Base-by-base conservation (phyloP, 2,888 invertebrate species). In the Eurois occulta region DNA sequence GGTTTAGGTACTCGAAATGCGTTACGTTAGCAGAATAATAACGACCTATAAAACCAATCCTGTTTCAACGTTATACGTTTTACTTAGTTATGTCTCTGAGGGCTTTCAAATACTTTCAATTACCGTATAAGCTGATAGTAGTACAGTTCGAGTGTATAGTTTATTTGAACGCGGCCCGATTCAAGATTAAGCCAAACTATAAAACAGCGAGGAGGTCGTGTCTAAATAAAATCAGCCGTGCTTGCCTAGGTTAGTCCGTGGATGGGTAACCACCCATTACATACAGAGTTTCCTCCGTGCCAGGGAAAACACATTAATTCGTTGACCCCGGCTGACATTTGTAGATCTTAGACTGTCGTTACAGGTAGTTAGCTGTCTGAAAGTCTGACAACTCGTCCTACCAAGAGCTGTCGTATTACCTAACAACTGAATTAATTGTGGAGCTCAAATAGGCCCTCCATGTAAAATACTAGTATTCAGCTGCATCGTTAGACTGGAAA, bases 1-100 rank as follows among this genome's bases (percentile, higher is more conserved):
- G 83, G 80, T 89, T 87, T 86, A 77, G 84, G 77, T 81, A 81
- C 78, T 87, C 43, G 75, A 83, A 86, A 80, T 75, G 71, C 76
- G 82, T 83, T 84, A 85, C 88, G 86, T 83, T 69, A 13, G 66
- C 78, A 70, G 88, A 89, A 89, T 88, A 89, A 75, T 88, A 89
- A 89, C 24, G 72, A 79, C 65, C 69, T 77, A 77, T 86, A 85
- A 87, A 81, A 86, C 77, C 81, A 81, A 89, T 82, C 78, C 72
- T 78, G 71, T 86, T 86, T 88, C 75, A 78, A 77, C 67, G 67
- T 58, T 78, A 71, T 77, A 81, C 73, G 69, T 71, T 83, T 68
- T 79, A 85, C 72, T 83, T 80, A 84, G 74, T 78, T 81, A 83
- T 74, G 41, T 78, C 71, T 72, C 74, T 55, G 38, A 55, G 73